Evolutionary conservation across 2,797 vertebrate genomes (phyloP).

Genomic region (Lophius americanus): DNA sequence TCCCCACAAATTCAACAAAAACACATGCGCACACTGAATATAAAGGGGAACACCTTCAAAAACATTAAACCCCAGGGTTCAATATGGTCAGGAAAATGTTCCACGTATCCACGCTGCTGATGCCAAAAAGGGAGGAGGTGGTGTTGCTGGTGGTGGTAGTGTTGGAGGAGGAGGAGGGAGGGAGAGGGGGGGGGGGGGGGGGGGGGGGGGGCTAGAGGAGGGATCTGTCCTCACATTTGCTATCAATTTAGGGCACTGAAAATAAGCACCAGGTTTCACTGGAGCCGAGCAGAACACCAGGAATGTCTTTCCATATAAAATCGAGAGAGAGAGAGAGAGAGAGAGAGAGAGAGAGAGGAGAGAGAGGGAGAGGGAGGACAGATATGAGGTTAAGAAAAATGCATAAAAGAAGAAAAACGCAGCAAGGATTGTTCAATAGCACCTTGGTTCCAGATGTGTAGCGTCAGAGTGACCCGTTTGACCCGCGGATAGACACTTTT

Average conservation of each 20-base stretch:
- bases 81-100: constrained; percentile 80
- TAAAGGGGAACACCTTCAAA: constrained; percentile 78
- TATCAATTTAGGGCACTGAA: constrained; percentile 85
- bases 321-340: constrained; percentile 51
- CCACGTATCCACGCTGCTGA: constrained; percentile 75
- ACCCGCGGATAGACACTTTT: constrained; percentile 40
- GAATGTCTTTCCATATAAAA: constrained; percentile 86
- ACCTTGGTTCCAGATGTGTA: constrained; percentile 74
- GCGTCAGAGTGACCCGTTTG: constrained; percentile 41
- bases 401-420: constrained; percentile 1
- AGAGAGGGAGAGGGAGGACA: constrained; percentile 36
- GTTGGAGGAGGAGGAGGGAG: constrained; percentile 35
- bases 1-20: constrained; percentile 70
- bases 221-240: constrained; percentile 85
- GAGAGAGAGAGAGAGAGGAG: constrained; percentile 15
- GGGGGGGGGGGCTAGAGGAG: constrained; percentile 63
- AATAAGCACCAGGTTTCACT: constrained; percentile 84
- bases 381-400: constrained; percentile 34
- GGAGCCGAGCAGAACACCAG: constrained; percentile 78
- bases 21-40: constrained; percentile 68
- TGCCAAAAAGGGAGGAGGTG: constrained; percentile 71
- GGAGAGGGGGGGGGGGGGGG: constrained; percentile 30
- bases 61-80: constrained; percentile 79
- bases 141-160: neutral
- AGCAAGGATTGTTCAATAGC: constrained; percentile 27